Evolutionary conservation across 2,797 vertebrate species (phyloP).

Genomic region (Labroides dimidiatus): DNA sequence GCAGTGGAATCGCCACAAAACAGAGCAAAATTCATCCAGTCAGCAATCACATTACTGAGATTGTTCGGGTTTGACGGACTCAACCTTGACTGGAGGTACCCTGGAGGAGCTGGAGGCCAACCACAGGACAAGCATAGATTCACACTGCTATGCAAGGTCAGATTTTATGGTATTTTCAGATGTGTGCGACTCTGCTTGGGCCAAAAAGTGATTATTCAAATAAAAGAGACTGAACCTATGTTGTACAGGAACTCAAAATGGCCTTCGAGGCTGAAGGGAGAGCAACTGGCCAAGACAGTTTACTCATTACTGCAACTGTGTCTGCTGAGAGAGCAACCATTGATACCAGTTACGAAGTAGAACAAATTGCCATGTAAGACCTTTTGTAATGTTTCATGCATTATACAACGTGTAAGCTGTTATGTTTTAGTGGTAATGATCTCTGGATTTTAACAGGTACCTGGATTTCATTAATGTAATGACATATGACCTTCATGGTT

Average conservation of each 20-base stretch:
- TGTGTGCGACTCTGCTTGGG: too few species aligned
- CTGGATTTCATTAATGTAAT: slow-evolving; percentile 83
- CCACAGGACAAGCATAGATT: slow-evolving; percentile 78
- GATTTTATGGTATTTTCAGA: neutral
- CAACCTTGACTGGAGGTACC: slow-evolving; percentile 86
- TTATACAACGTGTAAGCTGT: neutral
- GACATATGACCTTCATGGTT: slow-evolving; percentile 82
- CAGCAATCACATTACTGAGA: slow-evolving; percentile 74
- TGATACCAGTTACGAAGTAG: slow-evolving; percentile 78
- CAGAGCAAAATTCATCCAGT: slow-evolving; percentile 76
- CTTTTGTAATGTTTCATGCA: neutral
- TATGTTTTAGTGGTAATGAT: neutral
- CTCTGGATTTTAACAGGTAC: slow-evolving; percentile 58
- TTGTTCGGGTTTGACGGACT: slow-evolving; percentile 82
- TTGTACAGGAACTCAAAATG: slow-evolving; percentile 67
- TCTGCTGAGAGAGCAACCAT: slow-evolving; percentile 59
- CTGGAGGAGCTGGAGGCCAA: slow-evolving; percentile 45
- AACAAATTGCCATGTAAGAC: slow-evolving; percentile 72
- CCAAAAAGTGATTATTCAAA: too few species aligned
- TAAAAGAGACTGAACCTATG: neutral
- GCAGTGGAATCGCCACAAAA: slow-evolving; percentile 16
- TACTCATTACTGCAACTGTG: slow-evolving; percentile 78
- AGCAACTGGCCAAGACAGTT: slow-evolving; percentile 8
- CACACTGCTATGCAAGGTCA: slow-evolving; percentile 78
- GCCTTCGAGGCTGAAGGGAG: slow-evolving; percentile 65